These are phyloP conservation scores for Drosophila pseudoobscura DNA, from an alignment of 1,140 invertebrate genomes.

Conservation along the genomic window DNA sequence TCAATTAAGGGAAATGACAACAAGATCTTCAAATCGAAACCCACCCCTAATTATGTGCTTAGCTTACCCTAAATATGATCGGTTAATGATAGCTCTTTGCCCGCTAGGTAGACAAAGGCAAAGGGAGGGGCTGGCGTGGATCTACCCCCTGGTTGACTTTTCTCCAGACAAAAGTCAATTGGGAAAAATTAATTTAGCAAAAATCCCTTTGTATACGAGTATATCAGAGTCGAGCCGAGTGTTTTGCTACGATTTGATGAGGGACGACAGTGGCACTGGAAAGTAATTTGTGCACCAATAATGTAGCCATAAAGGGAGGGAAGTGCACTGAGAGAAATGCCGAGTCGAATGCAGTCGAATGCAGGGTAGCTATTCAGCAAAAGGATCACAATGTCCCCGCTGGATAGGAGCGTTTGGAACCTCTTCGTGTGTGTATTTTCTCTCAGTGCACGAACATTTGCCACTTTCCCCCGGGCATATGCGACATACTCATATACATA, in stretches of 20 bases:
- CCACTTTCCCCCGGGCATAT: constrained; percentile 18
- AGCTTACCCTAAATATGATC: constrained; percentile 77
- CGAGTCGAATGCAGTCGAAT: too few species aligned
- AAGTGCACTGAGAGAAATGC: constrained; percentile 46
- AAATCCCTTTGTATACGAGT: constrained; percentile 58
- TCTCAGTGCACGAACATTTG: constrained; percentile 38
- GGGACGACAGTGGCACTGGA: constrained; percentile 82
- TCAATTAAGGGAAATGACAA: constrained; percentile 45
- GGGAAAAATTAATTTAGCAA: constrained; percentile 80
- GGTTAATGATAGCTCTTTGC: constrained; percentile 69
- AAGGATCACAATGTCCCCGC: too few species aligned
- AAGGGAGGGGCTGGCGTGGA: constrained; percentile 25
- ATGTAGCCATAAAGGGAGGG: constrained; percentile 31
- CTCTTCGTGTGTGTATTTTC: constrained; percentile 12
- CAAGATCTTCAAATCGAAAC: constrained; percentile 51
- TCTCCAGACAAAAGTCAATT: constrained; percentile 69
- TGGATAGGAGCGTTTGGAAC: too few species aligned
- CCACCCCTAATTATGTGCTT: constrained; percentile 77
- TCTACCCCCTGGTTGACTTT: constrained; percentile 68
- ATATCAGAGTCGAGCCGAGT: constrained; percentile 58
- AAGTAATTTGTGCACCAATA: constrained; percentile 81
- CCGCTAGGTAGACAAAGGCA: constrained; percentile 6
- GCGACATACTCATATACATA: constrained; percentile 71
- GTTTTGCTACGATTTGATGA: constrained; percentile 80
- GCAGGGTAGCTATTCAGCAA: too few species aligned